These are phyloP conservation scores for Lepisosteus oculatus DNA, from an alignment of 2,113 vertebrate species.

Conservation along the genomic window DNA sequence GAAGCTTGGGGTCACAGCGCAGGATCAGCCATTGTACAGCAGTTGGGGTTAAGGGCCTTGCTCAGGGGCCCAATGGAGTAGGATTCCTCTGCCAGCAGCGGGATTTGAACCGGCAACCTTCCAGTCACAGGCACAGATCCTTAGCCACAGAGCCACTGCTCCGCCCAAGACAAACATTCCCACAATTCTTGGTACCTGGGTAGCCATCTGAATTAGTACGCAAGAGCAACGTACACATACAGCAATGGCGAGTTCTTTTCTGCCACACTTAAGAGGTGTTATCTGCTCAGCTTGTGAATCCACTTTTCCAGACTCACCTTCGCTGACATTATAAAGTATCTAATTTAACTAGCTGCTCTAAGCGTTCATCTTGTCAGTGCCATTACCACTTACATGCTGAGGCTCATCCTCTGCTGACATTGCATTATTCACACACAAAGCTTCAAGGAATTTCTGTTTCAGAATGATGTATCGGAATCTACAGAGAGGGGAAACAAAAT, in stretches of 20 bases:
- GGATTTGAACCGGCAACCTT: too few species aligned
- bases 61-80: too few species aligned
- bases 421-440: constrained; percentile 95
- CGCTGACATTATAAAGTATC: background rate
- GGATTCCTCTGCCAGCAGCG: too few species aligned
- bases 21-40: too few species aligned
- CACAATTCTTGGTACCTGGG: too few species aligned
- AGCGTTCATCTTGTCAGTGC: background rate
- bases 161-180: too few species aligned
- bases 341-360: background rate
- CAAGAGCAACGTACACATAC: too few species aligned
- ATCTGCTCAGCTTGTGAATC: background rate
- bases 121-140: too few species aligned
- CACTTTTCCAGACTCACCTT: background rate
- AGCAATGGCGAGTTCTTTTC: background rate
- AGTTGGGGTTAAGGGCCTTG: too few species aligned
- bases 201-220: too few species aligned
- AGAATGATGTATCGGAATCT: constrained; percentile 95
- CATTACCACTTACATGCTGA: constrained; percentile 82
- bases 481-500: constrained; percentile 29
- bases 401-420: constrained; percentile 91
- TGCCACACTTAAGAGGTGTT: background rate
- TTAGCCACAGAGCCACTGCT: too few species aligned
- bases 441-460: constrained; percentile 96
- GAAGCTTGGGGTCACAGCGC: too few species aligned